Conservation (phyloP, 2,888 invertebrate genomes). For the Andrena haemorrhoa region DNA sequence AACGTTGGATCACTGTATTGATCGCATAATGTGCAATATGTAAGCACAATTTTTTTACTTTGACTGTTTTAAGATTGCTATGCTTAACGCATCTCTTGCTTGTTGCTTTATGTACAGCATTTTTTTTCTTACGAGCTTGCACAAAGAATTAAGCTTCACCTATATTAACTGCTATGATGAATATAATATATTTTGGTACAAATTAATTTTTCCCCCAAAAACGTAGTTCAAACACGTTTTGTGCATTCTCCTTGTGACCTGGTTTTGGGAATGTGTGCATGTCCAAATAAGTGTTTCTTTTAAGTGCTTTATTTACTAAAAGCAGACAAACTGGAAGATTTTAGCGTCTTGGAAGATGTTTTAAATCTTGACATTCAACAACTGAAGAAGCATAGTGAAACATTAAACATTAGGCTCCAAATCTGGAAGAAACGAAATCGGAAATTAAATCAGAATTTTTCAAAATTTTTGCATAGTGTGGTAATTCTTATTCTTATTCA, state of each 20-base stretch:
- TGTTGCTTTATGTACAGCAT: constrained; percentile 14
- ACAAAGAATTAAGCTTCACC: constrained; percentile 27
- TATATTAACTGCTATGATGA: constrained; percentile 7
- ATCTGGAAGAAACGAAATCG: background rate
- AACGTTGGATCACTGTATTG: constrained; percentile 67
- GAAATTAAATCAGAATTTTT: background rate
- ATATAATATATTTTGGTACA: no score
- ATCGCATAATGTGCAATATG: constrained; percentile 62
- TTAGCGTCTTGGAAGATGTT: no score
- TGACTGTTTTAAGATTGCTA: constrained; percentile 51
- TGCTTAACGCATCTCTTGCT: constrained; percentile 36
- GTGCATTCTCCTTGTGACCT: constrained; percentile 28
- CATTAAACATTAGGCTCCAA: no score
- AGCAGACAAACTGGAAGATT: no score
- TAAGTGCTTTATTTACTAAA: constrained; percentile 12
- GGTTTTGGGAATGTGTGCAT: constrained; percentile 30
- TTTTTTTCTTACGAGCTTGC: constrained; percentile 17
- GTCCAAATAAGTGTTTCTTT: background rate
- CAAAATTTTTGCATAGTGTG: no score
- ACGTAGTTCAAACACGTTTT: constrained; percentile 14
- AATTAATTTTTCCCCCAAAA: no score
- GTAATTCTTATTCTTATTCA: no score
- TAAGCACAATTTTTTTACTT: constrained; percentile 66
- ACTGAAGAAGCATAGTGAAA: no score
- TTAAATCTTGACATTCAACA: no score